Conservation (phyloP, 2,113 vertebrate genomes). For the Sisor rabdophorus region DNA sequence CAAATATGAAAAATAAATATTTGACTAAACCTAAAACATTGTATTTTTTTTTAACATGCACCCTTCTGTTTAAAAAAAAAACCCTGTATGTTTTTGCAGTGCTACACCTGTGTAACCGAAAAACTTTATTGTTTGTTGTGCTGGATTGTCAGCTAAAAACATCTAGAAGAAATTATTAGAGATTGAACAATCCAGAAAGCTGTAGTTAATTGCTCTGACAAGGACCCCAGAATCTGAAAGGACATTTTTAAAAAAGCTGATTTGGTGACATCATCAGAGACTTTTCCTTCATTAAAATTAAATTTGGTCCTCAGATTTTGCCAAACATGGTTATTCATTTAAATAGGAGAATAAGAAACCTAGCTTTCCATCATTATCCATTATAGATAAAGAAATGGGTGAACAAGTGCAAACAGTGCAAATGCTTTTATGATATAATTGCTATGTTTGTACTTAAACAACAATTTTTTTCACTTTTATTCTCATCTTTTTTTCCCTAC, state of each 20-base stretch:
- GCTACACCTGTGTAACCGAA: conserved; percentile 1
- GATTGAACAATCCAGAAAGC: conserved; percentile 4
- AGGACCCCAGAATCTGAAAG: background rate
- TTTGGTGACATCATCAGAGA: conserved; percentile 22
- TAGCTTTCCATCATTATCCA: conserved; percentile 21
- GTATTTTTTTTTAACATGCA: conserved; percentile 29
- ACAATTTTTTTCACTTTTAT: conserved; percentile 33
- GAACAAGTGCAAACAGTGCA: conserved; percentile 66
- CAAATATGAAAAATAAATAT: conserved; percentile 45
- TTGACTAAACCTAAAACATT: conserved; percentile 42
- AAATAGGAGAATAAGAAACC: background rate
- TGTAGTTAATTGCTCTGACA: background rate
- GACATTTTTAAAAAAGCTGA: conserved; percentile 8
- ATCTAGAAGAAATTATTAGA: background rate
- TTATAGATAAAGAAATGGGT: conserved; percentile 59
- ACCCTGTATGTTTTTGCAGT: conserved; percentile 38
- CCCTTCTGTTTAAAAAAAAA: conserved; percentile 10
- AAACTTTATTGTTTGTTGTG: conserved; percentile 32
- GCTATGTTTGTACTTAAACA: conserved; percentile 60
- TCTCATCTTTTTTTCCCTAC: conserved; percentile 51
- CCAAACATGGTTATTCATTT: conserved; percentile 16
- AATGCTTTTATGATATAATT: conserved; percentile 59
- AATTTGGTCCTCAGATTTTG: conserved; percentile 29
- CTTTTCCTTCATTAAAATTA: conserved; percentile 34
- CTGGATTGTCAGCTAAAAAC: conserved; percentile 57